Conservation (phyloP, 2,888 invertebrate species). For the Caenorhabditis uteleia region DNA sequence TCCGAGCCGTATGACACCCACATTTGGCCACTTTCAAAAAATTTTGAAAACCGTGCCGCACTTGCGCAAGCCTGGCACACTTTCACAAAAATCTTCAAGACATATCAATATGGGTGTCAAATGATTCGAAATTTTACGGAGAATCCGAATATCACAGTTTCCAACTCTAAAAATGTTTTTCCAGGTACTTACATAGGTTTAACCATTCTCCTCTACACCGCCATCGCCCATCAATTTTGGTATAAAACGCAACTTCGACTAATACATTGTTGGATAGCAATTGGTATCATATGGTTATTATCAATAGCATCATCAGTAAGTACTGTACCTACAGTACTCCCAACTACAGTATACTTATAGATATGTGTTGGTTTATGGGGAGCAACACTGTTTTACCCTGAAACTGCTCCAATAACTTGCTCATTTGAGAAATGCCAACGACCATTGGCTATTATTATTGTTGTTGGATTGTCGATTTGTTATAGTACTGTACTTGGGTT, state of each 20-base stretch:
- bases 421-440: constrained; percentile 53
- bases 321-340: not conserved
- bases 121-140: not conserved
- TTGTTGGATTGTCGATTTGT: constrained; percentile 48
- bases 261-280: constrained; percentile 48
- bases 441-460: constrained; percentile 57
- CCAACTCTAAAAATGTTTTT: not conserved
- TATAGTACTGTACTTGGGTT: constrained; percentile 55
- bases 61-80: not conserved
- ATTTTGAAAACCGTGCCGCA: not conserved
- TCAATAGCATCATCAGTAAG: constrained; percentile 54
- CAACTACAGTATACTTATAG: constrained; percentile 37
- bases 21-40: not conserved
- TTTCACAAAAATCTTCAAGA: not conserved
- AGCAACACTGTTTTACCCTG: constrained; percentile 61
- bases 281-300: constrained; percentile 57
- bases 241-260: constrained; percentile 54
- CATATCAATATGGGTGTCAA: not conserved
- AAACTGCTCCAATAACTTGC: constrained; percentile 61
- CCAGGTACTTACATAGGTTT: constrained; percentile 59
- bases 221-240: constrained; percentile 60
- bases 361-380: constrained; percentile 60
- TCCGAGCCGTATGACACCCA: not conserved
- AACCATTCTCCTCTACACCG: constrained; percentile 59
- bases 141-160: not conserved